Conservation (phyloP, 2,113 vertebrate species). For the Hiodon tergisus region DNA sequence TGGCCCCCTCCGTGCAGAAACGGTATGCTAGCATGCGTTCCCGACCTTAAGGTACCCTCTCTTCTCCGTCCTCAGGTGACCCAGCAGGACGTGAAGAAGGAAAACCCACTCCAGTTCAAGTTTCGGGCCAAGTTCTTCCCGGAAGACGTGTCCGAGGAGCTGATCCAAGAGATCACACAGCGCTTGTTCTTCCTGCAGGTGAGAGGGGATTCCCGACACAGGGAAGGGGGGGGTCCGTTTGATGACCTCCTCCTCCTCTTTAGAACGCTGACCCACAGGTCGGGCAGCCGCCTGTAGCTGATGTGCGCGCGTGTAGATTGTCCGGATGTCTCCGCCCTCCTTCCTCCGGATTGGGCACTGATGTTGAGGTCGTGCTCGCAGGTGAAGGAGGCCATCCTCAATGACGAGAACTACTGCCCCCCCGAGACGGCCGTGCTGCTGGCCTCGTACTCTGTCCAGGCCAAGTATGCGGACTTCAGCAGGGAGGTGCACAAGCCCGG, state of each 20-base stretch:
- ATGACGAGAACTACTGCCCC: slow-evolving; percentile 96
- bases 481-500: slow-evolving; percentile 87
- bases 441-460: slow-evolving; percentile 91
- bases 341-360: neutral
- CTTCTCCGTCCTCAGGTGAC: slow-evolving; percentile 69
- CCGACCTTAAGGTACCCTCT: too few species aligned
- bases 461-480: slow-evolving; percentile 89
- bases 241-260: too few species aligned
- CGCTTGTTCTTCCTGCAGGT: slow-evolving; percentile 98
- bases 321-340: neutral
- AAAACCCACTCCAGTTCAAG: slow-evolving; percentile 93
- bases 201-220: neutral
- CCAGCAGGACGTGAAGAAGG: slow-evolving; percentile 94
- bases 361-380: slow-evolving; percentile 38
- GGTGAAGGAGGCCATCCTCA: slow-evolving; percentile 96
- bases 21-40: too few species aligned
- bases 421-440: slow-evolving; percentile 95
- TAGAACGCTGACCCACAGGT: too few species aligned
- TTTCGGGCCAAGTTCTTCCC: slow-evolving; percentile 97
- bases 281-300: too few species aligned
- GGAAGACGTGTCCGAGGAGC: slow-evolving; percentile 93
- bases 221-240: neutral
- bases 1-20: too few species aligned
- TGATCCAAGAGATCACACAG: slow-evolving; percentile 97
- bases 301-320: too few species aligned